Evolutionary conservation across 2,888 invertebrate species (phyloP).

Genomic region (Apotomis capreana): DNA sequence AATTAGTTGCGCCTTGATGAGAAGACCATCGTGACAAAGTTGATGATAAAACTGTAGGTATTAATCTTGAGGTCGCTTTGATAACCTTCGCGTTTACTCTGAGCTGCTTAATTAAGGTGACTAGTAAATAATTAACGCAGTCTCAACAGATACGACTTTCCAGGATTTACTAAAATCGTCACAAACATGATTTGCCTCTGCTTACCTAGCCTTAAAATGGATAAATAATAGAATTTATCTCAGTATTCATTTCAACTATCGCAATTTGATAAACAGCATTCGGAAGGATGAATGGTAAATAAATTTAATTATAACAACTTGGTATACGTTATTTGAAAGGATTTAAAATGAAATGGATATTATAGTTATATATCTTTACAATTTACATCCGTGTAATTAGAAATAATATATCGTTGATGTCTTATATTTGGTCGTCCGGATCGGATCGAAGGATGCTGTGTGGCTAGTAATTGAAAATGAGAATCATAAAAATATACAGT

Average conservation of each 20-base stretch:
- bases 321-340: too few species aligned
- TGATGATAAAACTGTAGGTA: not conserved
- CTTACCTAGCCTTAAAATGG: too few species aligned
- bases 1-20: not conserved
- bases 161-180: not conserved
- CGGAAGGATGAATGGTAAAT: too few species aligned
- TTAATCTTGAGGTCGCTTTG: not conserved
- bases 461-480: too few species aligned
- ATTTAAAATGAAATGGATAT: too few species aligned
- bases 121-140: conserved; percentile 18
- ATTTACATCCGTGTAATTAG: not conserved
- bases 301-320: too few species aligned
- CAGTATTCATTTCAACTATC: too few species aligned
- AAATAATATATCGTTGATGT: conserved; percentile 11
- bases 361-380: too few species aligned
- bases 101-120: conserved; percentile 12
- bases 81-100: conserved; percentile 10
- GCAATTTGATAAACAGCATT: too few species aligned
- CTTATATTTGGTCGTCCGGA: not conserved
- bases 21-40: not conserved
- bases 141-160: not conserved
- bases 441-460: too few species aligned
- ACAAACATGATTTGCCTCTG: not conserved
- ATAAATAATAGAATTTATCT: too few species aligned
- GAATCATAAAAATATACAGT: too few species aligned